These are phyloP conservation scores for Acromyrmex charruanus DNA, from an alignment of 1,140 invertebrate species.

Conservation along the genomic window DNA sequence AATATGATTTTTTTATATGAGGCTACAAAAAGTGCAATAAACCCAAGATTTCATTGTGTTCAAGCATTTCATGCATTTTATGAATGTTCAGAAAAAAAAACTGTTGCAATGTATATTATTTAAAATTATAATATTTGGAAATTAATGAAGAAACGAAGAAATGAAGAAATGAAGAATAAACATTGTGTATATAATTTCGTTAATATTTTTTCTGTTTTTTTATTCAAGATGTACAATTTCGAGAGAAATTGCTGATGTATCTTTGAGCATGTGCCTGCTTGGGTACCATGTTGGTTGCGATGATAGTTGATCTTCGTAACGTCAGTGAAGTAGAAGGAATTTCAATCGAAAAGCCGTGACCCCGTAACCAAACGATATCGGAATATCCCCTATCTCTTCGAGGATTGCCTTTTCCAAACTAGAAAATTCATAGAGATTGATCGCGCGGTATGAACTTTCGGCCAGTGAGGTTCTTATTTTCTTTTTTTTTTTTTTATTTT, in stretches of 20 bases:
- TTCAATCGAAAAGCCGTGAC: slow-evolving; percentile 60
- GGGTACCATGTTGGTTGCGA: slow-evolving; percentile 1
- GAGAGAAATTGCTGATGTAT: background rate
- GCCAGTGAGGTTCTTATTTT: background rate
- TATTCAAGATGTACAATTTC: background rate
- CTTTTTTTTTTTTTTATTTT: slow-evolving; percentile 11
- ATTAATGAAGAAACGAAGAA: too few relatives aligned
- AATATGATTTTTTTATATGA: background rate
- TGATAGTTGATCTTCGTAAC: slow-evolving; percentile 58
- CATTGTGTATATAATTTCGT: background rate
- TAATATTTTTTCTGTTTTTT: background rate
- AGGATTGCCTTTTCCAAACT: slow-evolving; percentile 11
- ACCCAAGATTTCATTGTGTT: background rate
- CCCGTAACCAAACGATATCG: slow-evolving; percentile 47
- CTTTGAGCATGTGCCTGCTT: background rate
- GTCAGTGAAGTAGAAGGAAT: slow-evolving; percentile 48
- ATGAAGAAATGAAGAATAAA: background rate
- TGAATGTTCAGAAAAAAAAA: background rate
- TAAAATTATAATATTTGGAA: background rate
- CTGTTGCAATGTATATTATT: background rate
- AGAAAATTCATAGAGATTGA: slow-evolving; percentile 25
- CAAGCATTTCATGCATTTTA: background rate
- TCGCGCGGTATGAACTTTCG: slow-evolving; percentile 1
- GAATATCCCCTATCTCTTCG: background rate
- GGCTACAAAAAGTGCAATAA: background rate